Evolutionary conservation across 2,888 invertebrate species (phyloP).

Genomic region (Ephialtes manifestator): DNA sequence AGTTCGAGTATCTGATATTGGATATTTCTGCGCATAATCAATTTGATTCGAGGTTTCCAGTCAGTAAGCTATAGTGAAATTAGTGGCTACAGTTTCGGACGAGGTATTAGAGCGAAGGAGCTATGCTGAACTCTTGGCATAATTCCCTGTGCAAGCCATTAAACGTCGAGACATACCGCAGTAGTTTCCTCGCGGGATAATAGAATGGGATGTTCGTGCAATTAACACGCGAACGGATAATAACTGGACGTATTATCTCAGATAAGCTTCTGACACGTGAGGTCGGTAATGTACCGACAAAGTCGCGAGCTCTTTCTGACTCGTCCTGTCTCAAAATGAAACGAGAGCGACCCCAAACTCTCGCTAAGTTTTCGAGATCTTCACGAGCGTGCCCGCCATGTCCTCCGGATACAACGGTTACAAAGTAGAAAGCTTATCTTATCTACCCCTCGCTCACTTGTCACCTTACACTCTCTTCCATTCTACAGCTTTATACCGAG

Average conservation of each 20-base stretch:
- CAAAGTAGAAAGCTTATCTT: constrained; percentile 76
- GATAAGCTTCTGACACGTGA: constrained; percentile 52
- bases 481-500: constrained; percentile 40
- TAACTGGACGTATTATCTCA: constrained; percentile 54
- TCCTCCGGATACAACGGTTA: constrained; percentile 66
- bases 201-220: constrained; percentile 64
- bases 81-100: constrained; percentile 40
- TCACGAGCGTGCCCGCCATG: neutral
- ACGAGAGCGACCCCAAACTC: constrained; percentile 57
- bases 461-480: constrained; percentile 62
- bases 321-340: constrained; percentile 50
- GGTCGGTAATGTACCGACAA: constrained; percentile 52
- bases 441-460: constrained; percentile 72
- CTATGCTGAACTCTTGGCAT: constrained; percentile 39
- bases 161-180: constrained; percentile 37
- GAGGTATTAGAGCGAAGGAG: constrained; percentile 28
- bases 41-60: constrained; percentile 8
- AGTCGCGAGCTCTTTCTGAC: constrained; percentile 7
- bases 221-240: constrained; percentile 61
- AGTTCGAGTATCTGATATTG: constrained; percentile 1
- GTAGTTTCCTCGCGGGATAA: constrained; percentile 59
- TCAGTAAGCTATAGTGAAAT: constrained; percentile 17
- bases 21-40: constrained; percentile 9
- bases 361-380: constrained; percentile 40
- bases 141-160: constrained; percentile 35